phyloP scores from a whole-genome alignment of 2,113 vertebrate species.

The Nesospiza acunhae region DNA sequence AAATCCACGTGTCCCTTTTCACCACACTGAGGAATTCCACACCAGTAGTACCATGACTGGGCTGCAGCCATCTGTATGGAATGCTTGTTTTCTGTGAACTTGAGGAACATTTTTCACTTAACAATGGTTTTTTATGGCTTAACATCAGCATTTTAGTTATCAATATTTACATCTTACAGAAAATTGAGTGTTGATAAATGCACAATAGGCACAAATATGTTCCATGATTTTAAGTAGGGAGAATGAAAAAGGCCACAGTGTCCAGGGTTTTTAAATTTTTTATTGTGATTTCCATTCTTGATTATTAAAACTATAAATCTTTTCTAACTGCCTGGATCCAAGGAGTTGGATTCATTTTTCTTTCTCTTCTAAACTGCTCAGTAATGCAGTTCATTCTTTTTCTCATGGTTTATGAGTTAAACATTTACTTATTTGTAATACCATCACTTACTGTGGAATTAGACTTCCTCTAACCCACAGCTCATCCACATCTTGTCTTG shows the following conservation, averaged over 20 bases:
- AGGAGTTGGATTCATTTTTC: not conserved
- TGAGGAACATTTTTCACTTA: not conserved
- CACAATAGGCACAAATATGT: not conserved
- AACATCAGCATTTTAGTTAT: not conserved
- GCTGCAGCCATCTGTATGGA: not conserved
- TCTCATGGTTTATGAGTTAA: not conserved
- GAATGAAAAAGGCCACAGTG: not conserved
- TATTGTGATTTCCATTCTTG: not conserved
- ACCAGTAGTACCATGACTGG: not conserved
- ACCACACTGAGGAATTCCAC: not conserved
- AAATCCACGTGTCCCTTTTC: not conserved
- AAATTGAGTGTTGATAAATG: not conserved
- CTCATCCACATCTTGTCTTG: not conserved
- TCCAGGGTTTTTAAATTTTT: not conserved
- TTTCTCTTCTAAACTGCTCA: not conserved
- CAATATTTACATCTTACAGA: not conserved
- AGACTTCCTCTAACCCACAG: not conserved
- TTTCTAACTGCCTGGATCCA: not conserved
- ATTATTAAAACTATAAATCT: conserved; percentile 4
- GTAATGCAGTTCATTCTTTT: not conserved
- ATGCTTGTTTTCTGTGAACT: not conserved
- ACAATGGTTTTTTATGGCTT: not conserved
- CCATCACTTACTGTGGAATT: not conserved
- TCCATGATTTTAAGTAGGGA: not conserved
- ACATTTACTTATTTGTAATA: not conserved